phyloP scores from a whole-genome alignment of 2,888 invertebrate genomes.

The Caenorhabditis sp. region DNA sequence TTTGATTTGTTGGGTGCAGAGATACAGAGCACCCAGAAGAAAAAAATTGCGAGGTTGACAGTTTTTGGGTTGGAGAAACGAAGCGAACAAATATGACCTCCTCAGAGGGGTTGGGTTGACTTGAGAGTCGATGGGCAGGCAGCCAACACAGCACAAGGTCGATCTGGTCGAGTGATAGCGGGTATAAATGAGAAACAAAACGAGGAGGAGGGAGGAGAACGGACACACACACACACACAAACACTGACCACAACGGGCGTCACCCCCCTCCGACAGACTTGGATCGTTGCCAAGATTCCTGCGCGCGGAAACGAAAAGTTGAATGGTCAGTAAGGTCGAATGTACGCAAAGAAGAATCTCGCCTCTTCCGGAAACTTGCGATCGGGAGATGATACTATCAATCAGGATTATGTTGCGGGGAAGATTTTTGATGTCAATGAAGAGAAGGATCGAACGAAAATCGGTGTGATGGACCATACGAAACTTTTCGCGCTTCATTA shows the following conservation, averaged over 20 bases:
- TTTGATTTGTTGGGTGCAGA: conserved; percentile 47
- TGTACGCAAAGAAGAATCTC: not conserved
- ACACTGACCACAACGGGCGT: conserved; percentile 19
- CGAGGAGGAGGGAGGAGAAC: conserved; percentile 2
- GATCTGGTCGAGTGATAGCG: conserved; percentile 41
- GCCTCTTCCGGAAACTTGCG: not conserved
- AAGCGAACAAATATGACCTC: conserved; percentile 58
- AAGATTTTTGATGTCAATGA: not conserved
- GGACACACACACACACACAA: no score
- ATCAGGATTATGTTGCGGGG: not conserved
- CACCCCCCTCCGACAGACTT: conserved; percentile 20
- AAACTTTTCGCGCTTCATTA: no score
- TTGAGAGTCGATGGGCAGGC: not conserved
- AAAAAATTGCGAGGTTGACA: conserved; percentile 26
- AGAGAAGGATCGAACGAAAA: no score
- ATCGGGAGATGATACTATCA: not conserved
- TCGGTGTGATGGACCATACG: no score
- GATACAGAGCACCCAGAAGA: not conserved
- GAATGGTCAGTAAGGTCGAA: conserved; percentile 18
- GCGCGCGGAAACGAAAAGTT: not conserved
- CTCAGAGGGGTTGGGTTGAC: no score
- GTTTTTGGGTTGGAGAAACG: conserved; percentile 22
- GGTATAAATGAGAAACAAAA: conserved; percentile 23
- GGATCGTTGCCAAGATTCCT: conserved; percentile 56
- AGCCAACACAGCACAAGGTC: conserved; percentile 32